A percentile compares a stretch with the other conserved stretches of the same genome.
phyloP scores from a whole-genome alignment of 1,140 invertebrate genomes.

The Oedothorax gibbosus region DNA sequence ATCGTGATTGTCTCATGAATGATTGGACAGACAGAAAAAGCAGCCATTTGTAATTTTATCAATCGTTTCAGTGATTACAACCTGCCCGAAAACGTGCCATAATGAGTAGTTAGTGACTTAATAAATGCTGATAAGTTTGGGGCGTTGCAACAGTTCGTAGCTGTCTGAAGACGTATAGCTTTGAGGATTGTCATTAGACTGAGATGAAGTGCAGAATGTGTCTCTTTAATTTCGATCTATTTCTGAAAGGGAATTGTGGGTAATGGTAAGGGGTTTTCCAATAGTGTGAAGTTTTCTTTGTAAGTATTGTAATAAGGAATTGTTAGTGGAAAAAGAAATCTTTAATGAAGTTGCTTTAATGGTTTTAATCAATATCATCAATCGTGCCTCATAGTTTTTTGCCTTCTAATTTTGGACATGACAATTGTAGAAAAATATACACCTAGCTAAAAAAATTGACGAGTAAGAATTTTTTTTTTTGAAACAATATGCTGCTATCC shows the following conservation, averaged over 20 bases:
- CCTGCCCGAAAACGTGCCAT: background rate
- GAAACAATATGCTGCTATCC: no score
- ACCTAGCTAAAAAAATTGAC: no score
- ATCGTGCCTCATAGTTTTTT: no score
- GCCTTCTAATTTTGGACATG: no score
- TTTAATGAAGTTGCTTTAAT: no score
- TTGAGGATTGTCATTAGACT: slow-evolving; percentile 7
- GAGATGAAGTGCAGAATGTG: background rate
- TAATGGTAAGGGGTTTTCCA: no score
- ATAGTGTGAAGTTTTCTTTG: no score
- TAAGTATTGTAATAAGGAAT: no score
- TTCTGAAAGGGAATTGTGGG: background rate
- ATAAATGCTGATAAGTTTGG: slow-evolving; percentile 7
- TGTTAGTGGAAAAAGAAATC: no score
- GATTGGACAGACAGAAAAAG: background rate
- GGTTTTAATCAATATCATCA: no score
- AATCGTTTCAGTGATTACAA: background rate
- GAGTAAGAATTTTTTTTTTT: no score
- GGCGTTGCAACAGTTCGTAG: background rate
- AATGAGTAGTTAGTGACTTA: slow-evolving; percentile 1
- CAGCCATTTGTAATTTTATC: background rate
- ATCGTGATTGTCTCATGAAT: slow-evolving; percentile 12
- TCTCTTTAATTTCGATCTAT: slow-evolving; percentile 21
- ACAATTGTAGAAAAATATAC: no score
- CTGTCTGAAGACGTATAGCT: background rate